A percentile compares a stretch with the other conserved stretches of the same genome.
Evolutionary conservation across 2,797 vertebrate genomes (phyloP).

Genomic region (Brotula barbata): DNA sequence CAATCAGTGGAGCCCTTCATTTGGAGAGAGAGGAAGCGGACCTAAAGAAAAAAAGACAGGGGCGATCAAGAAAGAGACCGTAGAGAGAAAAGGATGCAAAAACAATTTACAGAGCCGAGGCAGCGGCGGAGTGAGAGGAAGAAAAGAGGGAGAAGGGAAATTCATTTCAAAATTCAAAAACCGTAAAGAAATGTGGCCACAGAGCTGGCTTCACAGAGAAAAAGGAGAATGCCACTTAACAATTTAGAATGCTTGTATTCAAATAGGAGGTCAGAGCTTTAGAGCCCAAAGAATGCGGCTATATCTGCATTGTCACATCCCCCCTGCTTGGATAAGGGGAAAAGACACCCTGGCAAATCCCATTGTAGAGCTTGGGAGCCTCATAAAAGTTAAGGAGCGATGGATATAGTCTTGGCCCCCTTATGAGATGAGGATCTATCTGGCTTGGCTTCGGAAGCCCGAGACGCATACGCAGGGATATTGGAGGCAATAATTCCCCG

Average conservation of each 20-base stretch:
- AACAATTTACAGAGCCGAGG: conserved; percentile 2
- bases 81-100: conserved; percentile 18
- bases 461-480: conserved; percentile 74
- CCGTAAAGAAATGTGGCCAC: conserved; percentile 43
- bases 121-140: conserved; percentile 12
- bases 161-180: conserved; percentile 58
- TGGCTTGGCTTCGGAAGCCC: conserved; percentile 72
- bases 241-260: conserved; percentile 81
- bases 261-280: conserved; percentile 77
- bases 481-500: conserved; percentile 82
- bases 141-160: conserved; percentile 16
- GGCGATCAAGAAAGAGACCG: conserved; percentile 7
- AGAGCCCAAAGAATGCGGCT: conserved; percentile 73
- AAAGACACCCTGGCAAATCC: conserved; percentile 82
- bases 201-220: conserved; percentile 58
- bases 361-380: conserved; percentile 81
- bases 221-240: conserved; percentile 75
- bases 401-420: conserved; percentile 77
- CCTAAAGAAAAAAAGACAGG: conserved; percentile 34
- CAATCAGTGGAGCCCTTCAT: conserved; percentile 76
- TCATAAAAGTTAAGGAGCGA: conserved; percentile 82
- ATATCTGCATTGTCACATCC: conserved; percentile 77
- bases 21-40: conserved; percentile 11
- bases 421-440: conserved; percentile 83
- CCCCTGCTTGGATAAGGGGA: conserved; percentile 68